Conservation (phyloP, 1,140 invertebrate species). For the Maconellicoccus hirsutus region DNA sequence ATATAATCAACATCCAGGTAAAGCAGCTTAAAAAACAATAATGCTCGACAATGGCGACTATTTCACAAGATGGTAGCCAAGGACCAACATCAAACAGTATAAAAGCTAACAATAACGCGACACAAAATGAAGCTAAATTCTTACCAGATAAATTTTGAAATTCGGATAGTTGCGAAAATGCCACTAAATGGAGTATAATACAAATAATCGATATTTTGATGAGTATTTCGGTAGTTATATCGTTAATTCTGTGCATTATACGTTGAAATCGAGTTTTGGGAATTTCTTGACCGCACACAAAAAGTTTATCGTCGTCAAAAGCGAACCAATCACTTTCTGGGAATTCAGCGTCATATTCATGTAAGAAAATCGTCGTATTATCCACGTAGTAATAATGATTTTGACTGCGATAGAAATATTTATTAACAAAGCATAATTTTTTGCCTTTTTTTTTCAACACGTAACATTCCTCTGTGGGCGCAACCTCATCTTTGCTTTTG, state of each 20-base stretch:
- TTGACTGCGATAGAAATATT: background rate
- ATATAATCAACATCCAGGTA: conserved; percentile 48
- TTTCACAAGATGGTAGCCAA: conserved; percentile 33
- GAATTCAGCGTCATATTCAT: background rate
- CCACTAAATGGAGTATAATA: conserved; percentile 38
- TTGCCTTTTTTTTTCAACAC: background rate
- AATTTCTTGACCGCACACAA: background rate
- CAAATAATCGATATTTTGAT: conserved; percentile 37
- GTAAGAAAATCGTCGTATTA: background rate
- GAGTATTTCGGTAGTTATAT: background rate
- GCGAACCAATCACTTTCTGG: background rate
- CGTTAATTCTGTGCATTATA: background rate
- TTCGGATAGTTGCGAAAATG: conserved; percentile 38
- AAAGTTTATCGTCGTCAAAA: background rate
- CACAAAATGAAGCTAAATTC: conserved; percentile 40
- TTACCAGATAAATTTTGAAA: conserved; percentile 43
- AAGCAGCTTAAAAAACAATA: conserved; percentile 44
- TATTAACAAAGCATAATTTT: background rate
- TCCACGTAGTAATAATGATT: background rate
- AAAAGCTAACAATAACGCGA: conserved; percentile 39
- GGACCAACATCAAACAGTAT: conserved; percentile 37
- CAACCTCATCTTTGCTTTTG: background rate
- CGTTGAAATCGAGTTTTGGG: background rate
- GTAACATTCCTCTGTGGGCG: background rate
- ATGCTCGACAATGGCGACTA: conserved; percentile 38